Conservation (phyloP, 2,888 invertebrate species). For the Lithodes maja region DNA sequence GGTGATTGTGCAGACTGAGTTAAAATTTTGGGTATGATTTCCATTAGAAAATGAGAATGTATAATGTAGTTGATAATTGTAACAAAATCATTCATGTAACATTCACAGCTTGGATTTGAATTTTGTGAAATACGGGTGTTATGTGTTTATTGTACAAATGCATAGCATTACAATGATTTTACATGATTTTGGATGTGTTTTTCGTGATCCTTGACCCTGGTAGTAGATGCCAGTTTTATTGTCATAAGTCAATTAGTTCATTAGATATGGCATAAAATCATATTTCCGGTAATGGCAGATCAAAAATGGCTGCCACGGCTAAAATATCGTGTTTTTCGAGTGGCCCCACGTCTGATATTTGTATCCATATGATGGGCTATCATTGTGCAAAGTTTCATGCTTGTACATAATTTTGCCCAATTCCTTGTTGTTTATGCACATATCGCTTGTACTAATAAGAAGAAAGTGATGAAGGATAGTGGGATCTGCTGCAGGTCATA, state of each 20-base stretch:
- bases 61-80: background rate
- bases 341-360: background rate
- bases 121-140: background rate
- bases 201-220: too few species aligned
- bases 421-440: slow-evolving; percentile 10
- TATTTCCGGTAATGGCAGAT: too few species aligned
- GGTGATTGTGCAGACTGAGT: slow-evolving; percentile 1
- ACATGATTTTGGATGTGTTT: too few species aligned
- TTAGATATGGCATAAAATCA: too few species aligned
- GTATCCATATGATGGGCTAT: slow-evolving; percentile 1
- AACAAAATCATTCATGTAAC: background rate
- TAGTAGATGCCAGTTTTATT: too few species aligned
- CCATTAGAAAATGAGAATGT: background rate
- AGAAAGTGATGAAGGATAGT: background rate
- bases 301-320: too few species aligned
- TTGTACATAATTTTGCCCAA: slow-evolving; percentile 12
- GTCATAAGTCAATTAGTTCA: too few species aligned
- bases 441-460: slow-evolving; percentile 6
- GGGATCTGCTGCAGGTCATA: too few species aligned
- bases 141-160: too few species aligned
- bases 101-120: too few species aligned
- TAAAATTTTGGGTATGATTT: background rate
- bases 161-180: too few species aligned
- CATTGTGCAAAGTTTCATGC: background rate
- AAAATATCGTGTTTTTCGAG: too few species aligned